Evolutionary conservation across 2,888 invertebrate species (phyloP).

Genomic region (Ormia ochracea): DNA sequence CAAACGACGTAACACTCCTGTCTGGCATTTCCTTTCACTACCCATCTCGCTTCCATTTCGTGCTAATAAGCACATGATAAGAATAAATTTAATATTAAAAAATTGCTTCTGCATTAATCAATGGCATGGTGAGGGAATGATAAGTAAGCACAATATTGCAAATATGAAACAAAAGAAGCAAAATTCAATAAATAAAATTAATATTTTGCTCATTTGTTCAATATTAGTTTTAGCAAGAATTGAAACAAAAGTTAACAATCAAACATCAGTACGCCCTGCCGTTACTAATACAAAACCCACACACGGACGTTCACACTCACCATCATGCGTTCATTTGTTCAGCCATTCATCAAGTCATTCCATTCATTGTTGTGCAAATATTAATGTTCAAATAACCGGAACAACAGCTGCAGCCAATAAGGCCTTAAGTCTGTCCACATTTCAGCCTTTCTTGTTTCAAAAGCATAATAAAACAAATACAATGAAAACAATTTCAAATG

Average conservation of each 20-base stretch:
- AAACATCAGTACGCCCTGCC: constrained; percentile 49
- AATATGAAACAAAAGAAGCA: constrained; percentile 21
- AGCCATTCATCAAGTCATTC: constrained; percentile 44
- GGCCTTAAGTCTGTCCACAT: background rate
- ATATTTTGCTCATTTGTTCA: constrained; percentile 34
- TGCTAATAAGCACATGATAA: too few relatives aligned
- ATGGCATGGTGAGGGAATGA: background rate
- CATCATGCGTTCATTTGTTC: background rate
- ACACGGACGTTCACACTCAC: background rate
- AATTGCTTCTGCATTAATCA: background rate
- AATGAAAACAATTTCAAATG: constrained; percentile 1
- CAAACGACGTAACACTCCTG: too few relatives aligned
- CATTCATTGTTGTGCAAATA: constrained; percentile 40
- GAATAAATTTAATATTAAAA: background rate
- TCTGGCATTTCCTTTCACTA: background rate
- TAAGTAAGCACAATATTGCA: background rate
- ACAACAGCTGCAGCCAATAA: constrained; percentile 42
- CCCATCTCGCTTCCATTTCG: background rate
- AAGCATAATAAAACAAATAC: constrained; percentile 20
- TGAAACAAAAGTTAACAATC: constrained; percentile 24
- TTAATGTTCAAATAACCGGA: constrained; percentile 34
- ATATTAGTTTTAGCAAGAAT: constrained; percentile 16
- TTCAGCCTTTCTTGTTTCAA: constrained; percentile 13
- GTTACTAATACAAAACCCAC: background rate
- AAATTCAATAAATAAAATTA: constrained; percentile 38